These are phyloP conservation scores for Stomatorhinus walkeri DNA, from an alignment of 2,797 vertebrate species.

Conservation along the genomic window DNA sequence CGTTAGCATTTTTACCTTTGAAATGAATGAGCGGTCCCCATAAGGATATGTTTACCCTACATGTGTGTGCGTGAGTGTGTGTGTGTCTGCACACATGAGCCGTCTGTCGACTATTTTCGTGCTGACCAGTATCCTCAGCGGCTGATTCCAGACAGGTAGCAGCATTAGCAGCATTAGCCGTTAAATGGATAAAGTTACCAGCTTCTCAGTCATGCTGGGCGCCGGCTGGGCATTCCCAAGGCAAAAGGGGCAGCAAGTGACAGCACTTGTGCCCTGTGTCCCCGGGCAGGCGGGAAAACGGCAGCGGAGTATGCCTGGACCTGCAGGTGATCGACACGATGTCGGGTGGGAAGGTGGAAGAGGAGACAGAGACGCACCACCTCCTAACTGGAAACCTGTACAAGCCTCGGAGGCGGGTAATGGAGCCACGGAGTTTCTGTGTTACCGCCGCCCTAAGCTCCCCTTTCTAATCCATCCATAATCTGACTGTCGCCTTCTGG, in stretches of 20 bases:
- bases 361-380: slow-evolving; percentile 84
- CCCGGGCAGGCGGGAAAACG: slow-evolving; percentile 75
- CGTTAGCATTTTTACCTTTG: too few species aligned
- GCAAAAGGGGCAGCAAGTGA: not conserved
- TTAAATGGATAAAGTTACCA: not conserved
- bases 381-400: slow-evolving; percentile 86
- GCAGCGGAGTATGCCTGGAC: slow-evolving; percentile 86
- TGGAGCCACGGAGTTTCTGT: not conserved
- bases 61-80: not conserved
- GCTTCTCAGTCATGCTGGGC: not conserved
- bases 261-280: not conserved
- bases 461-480: not conserved
- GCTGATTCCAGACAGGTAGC: not conserved
- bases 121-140: not conserved
- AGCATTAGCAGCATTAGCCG: not conserved
- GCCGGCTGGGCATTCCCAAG: not conserved
- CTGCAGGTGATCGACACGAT: slow-evolving; percentile 90
- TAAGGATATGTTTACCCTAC: too few species aligned
- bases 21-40: too few species aligned
- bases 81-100: not conserved
- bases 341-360: slow-evolving; percentile 78
- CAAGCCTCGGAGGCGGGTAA: slow-evolving; percentile 81
- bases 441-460: not conserved
- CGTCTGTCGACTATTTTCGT: not conserved
- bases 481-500: not conserved